Conservation (phyloP, 2,113 vertebrate genomes). For the Trachemys scripta region DNA sequence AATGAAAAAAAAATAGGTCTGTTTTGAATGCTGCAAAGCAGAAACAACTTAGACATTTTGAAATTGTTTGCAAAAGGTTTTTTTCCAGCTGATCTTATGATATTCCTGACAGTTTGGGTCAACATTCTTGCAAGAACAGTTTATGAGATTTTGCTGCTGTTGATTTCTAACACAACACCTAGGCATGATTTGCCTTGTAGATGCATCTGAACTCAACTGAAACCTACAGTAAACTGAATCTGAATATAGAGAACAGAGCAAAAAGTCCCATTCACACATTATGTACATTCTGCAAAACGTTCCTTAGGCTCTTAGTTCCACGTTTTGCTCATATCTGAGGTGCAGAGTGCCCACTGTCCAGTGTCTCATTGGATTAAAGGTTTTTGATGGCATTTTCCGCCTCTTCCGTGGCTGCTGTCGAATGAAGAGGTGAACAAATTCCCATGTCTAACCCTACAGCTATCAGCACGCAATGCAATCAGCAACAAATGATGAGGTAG, state of each 20-base stretch:
- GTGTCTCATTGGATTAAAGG: neutral
- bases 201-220: neutral
- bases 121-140: neutral
- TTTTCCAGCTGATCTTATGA: neutral
- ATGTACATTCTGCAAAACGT: neutral
- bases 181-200: fast-evolving
- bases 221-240: neutral
- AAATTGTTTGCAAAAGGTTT: neutral
- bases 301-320: neutral
- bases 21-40: neutral
- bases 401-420: neutral
- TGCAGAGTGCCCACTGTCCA: neutral
- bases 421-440: no score
- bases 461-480: neutral
- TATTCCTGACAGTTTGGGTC: neutral
- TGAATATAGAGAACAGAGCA: no score
- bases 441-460: neutral
- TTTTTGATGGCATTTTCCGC: neutral
- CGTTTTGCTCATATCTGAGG: neutral
- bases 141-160: neutral
- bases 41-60: neutral
- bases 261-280: no score
- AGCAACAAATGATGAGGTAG: neutral
- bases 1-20: no score
- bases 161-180: neutral